Percentiles rank a stretch among this genome's conserved stretches.
Evolutionary conservation across 2,113 vertebrate species (phyloP).

Genomic region (Podarcis raffonei): DNA sequence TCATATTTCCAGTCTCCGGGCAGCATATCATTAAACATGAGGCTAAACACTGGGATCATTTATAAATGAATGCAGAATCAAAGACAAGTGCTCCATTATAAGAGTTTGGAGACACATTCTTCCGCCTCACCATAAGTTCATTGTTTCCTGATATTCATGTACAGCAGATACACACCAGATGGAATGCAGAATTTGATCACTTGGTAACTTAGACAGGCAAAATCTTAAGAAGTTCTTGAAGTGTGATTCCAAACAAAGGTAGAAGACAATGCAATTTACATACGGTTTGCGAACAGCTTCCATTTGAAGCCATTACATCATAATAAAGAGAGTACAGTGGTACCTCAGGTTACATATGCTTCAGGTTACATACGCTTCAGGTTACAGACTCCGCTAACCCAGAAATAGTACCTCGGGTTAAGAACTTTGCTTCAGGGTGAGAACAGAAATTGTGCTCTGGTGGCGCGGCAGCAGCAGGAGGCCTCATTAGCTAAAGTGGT

Average conservation of each 20-base stretch:
- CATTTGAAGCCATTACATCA: too few species aligned
- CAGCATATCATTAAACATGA: slow-evolving; percentile 65
- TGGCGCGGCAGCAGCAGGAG: too few species aligned
- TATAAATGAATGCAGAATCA: slow-evolving; percentile 58
- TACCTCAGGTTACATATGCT: too few species aligned
- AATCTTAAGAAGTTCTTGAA: slow-evolving; percentile 57
- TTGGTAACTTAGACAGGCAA: slow-evolving; percentile 61
- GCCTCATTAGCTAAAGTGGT: too few species aligned
- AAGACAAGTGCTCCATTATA: slow-evolving; percentile 73
- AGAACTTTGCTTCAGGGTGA: too few species aligned
- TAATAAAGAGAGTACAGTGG: too few species aligned
- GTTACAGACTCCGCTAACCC: too few species aligned
- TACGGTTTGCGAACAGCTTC: too few species aligned
- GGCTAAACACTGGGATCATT: slow-evolving; percentile 70
- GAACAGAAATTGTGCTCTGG: too few species aligned
- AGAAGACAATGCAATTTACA: background rate
- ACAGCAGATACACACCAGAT: slow-evolving; percentile 62
- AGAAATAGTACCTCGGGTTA: too few species aligned
- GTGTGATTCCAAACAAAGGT: slow-evolving; percentile 50
- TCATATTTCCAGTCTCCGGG: slow-evolving; percentile 73
- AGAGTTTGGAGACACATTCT: slow-evolving; percentile 63
- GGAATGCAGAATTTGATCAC: slow-evolving; percentile 54
- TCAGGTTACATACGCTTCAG: too few species aligned
- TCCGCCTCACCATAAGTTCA: slow-evolving; percentile 65
- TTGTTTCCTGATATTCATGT: slow-evolving; percentile 73